Percentiles rank a stretch among this genome's conserved stretches.
These are phyloP conservation scores for Knipowitschia caucasica DNA, from an alignment of 2,797 vertebrate genomes.

Conservation along the genomic window DNA sequence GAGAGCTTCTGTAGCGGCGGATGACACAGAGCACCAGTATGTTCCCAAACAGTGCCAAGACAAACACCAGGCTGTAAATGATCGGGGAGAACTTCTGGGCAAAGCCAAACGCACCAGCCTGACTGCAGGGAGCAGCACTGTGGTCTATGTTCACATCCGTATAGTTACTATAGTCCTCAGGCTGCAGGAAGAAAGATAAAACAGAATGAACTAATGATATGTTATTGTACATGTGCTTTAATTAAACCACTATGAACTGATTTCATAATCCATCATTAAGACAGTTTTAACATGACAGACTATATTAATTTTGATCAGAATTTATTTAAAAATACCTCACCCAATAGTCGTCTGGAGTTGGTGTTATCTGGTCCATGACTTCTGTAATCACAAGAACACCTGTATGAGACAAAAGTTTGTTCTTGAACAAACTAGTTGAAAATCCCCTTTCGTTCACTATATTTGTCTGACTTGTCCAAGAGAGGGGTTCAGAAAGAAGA, in stretches of 20 bases:
- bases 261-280: too few relatives aligned
- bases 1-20: slow-evolving; percentile 66
- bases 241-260: too few relatives aligned
- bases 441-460: slow-evolving; percentile 12
- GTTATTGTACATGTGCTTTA: too few relatives aligned
- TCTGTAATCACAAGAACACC: slow-evolving; percentile 14
- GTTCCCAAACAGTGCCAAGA: slow-evolving; percentile 77
- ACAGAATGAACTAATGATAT: too few relatives aligned
- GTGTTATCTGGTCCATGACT: slow-evolving; percentile 23
- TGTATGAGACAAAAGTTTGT: slow-evolving; percentile 24
- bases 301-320: too few relatives aligned
- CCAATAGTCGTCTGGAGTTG: slow-evolving; percentile 30
- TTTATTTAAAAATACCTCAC: slow-evolving; percentile 45
- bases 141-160: fast-evolving
- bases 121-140: slow-evolving; percentile 43
- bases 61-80: slow-evolving; percentile 73
- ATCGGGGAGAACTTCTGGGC: slow-evolving; percentile 59
- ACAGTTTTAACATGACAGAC: too few relatives aligned
- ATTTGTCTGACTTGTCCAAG: slow-evolving; percentile 1
- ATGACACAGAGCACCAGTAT: slow-evolving; percentile 76
- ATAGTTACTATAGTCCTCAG: background rate
- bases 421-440: slow-evolving; percentile 13
- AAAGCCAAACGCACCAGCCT: slow-evolving; percentile 55
- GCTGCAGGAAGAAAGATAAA: background rate
- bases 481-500: slow-evolving; percentile 59